Percentiles rank a stretch among this genome's conserved stretches.
phyloP scores from a whole-genome alignment of 2,888 invertebrate species.

The Megaustenia siamemsis region DNA sequence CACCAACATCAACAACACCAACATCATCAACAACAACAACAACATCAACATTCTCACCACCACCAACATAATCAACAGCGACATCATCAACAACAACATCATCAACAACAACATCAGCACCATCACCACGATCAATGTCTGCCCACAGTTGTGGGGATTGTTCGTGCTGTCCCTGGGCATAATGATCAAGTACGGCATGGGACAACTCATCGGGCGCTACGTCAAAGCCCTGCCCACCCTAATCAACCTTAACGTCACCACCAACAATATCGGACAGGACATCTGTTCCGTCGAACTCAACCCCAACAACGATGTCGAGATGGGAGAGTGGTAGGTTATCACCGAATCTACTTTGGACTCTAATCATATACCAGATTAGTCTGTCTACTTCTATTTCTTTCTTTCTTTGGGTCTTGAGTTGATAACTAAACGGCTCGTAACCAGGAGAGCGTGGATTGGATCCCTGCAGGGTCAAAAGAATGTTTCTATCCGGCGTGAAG shows the following conservation, averaged over 20 bases:
- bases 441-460: too few species aligned
- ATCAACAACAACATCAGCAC: too few species aligned
- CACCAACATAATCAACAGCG: background rate
- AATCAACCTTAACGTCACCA: background rate
- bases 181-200: background rate
- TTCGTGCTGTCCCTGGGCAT: background rate
- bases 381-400: background rate
- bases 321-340: conserved; percentile 27
- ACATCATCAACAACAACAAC: background rate
- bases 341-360: background rate
- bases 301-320: background rate
- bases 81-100: background rate
- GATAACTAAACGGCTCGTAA: too few species aligned
- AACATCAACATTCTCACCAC: background rate
- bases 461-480: too few species aligned
- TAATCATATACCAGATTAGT: background rate
- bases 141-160: conserved; percentile 15
- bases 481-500: too few species aligned
- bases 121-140: background rate
- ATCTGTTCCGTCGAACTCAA: background rate
- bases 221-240: background rate
- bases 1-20: background rate
- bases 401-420: conserved; percentile 44
- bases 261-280: background rate
- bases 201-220: conserved; percentile 16